Conservation (phyloP, 2,797 vertebrate species). For the Acipenser transmontanus region DNA sequence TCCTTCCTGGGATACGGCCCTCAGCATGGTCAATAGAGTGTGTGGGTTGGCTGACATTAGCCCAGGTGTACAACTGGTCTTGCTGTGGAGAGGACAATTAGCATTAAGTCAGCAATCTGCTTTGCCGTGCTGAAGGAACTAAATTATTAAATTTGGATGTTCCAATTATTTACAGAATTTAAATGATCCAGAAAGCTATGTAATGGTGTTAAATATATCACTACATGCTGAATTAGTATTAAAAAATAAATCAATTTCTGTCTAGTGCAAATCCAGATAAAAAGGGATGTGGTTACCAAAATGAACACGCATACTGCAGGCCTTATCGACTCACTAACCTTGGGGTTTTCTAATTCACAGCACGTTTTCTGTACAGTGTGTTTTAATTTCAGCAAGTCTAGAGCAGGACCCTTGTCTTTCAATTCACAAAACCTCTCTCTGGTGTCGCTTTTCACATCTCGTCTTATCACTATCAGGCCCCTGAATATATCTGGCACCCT, state of each 20-base stretch:
- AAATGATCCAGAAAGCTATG: not conserved
- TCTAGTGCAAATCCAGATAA: too few relatives aligned
- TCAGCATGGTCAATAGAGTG: slow-evolving; percentile 73
- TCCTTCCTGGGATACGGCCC: slow-evolving; percentile 65
- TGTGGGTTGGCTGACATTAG: slow-evolving; percentile 82
- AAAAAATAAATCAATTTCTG: not conserved
- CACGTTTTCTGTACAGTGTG: slow-evolving; percentile 22
- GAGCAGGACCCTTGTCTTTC: slow-evolving; percentile 13
- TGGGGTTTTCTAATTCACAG: slow-evolving; percentile 21
- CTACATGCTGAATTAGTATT: not conserved
- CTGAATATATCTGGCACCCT: slow-evolving; percentile 23
- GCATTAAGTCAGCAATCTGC: too few relatives aligned
- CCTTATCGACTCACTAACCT: slow-evolving; percentile 23
- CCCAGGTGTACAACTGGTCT: slow-evolving; percentile 90
- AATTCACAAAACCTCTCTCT: slow-evolving; percentile 18
- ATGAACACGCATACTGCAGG: too few relatives aligned
- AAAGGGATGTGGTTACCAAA: too few relatives aligned
- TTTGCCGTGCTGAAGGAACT: too few relatives aligned
- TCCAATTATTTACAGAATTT: not conserved
- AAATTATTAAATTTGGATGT: too few relatives aligned
- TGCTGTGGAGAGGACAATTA: slow-evolving; percentile 55
- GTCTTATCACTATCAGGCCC: slow-evolving; percentile 17
- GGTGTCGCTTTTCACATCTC: slow-evolving; percentile 12
- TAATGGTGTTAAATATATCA: too few relatives aligned
- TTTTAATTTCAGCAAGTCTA: slow-evolving; percentile 31